phyloP scores from a whole-genome alignment of 1,140 invertebrate genomes.

The Drosophila sucinea region DNA sequence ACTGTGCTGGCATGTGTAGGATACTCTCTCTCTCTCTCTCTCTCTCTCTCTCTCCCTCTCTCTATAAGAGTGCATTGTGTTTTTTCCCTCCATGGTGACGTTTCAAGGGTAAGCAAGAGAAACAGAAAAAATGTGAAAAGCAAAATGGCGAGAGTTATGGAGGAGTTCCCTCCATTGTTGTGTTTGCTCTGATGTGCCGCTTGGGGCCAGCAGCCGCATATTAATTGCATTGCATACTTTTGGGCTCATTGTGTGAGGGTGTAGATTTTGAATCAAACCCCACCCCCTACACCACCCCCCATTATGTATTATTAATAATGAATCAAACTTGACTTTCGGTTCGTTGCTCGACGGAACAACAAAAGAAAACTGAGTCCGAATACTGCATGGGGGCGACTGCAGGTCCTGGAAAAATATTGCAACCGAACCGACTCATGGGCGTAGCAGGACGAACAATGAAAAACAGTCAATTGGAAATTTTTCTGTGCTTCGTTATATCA shows the following conservation, averaged over 20 bases:
- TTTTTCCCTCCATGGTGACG: conserved; percentile 39
- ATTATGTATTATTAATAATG: conserved; percentile 67
- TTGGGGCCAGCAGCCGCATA: conserved; percentile 44
- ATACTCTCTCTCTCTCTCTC: no score
- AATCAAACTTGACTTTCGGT: conserved; percentile 81
- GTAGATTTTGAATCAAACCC: conserved; percentile 10
- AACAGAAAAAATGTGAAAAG: conserved; percentile 15
- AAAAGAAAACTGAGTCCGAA: conserved; percentile 27
- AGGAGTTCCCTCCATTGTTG: conserved; percentile 49
- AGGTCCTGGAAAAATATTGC: neutral
- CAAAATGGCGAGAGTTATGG: conserved; percentile 35
- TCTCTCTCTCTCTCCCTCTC: neutral
- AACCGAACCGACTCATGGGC: no score
- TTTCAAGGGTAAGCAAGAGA: conserved; percentile 69
- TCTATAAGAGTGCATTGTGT: conserved; percentile 50
- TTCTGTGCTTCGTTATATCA: neutral
- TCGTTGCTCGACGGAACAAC: conserved; percentile 53
- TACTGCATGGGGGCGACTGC: neutral
- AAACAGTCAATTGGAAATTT: conserved; percentile 8
- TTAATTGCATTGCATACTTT: conserved; percentile 80
- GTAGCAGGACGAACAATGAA: neutral
- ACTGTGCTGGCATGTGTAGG: conserved; percentile 41
- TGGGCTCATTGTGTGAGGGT: conserved; percentile 30
- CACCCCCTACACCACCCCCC: neutral
- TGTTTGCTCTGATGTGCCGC: conserved; percentile 38